Conservation (phyloP, 1,140 invertebrate species). For the Aphelenchoides besseyi region DNA sequence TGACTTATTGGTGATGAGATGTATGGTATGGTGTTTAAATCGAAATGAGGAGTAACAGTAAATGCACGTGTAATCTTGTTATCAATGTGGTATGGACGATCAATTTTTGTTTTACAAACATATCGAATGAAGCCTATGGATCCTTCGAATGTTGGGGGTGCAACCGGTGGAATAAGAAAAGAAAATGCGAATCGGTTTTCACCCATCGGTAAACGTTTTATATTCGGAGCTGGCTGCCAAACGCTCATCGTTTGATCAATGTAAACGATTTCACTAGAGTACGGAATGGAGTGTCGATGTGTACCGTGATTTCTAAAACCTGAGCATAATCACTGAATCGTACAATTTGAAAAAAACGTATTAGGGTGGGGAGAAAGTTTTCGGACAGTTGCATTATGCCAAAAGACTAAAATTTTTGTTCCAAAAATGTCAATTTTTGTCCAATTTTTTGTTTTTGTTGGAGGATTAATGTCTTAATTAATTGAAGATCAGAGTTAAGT, state of each 20-base stretch:
- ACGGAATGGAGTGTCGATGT: background rate
- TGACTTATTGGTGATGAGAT: conserved; percentile 15
- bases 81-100: conserved; percentile 31
- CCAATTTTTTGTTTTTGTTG: no score
- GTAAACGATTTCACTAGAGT: conserved; percentile 1
- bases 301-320: background rate
- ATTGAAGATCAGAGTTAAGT: no score
- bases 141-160: conserved; percentile 17
- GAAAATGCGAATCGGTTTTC: conserved; percentile 5
- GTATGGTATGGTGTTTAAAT: conserved; percentile 31
- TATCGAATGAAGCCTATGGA: conserved; percentile 32
- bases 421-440: no score
- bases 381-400: no score
- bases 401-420: no score
- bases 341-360: no score
- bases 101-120: conserved; percentile 31
- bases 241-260: background rate
- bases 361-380: no score
- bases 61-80: conserved; percentile 8
- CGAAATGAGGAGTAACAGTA: conserved; percentile 30
- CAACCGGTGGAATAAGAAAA: background rate
- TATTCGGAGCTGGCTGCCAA: background rate
- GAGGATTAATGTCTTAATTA: no score
- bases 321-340: no score
- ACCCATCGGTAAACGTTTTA: conserved; percentile 7